Evolutionary conservation across 2,797 vertebrate genomes (phyloP), one percentile per base, ranked within the genome.

Genomic region (Propithecus deckenii): DNA sequence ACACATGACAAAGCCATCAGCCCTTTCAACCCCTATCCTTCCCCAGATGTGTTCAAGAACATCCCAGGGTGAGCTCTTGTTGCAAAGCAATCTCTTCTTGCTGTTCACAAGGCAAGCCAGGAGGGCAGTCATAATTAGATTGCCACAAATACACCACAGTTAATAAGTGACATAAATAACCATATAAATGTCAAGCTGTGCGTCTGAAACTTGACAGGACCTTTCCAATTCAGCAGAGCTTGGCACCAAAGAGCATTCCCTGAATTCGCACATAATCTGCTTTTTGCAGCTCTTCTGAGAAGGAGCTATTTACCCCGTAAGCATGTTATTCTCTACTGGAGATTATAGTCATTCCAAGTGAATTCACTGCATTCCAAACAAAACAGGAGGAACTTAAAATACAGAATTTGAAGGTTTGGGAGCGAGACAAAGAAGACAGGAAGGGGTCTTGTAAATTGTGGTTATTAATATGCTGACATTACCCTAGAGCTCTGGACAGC

Each of bases 361-460:
- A 98, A 98, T 97, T 98, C 98, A 97, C 71, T 97, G 71, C 98
- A 98, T 98, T 98, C 98, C 98, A 98, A 89, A 59, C 78, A 97
- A 98, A 98, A 96, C 96, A 98, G 91, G 93, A 94, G 97, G 94
- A 97, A 96, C 91, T 95, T 92, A 96, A 97, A 98, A 97, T 83
- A 97, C 96, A 97, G 96, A 86, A 94, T 97, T 86, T 67, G 92
- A 97, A 96, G 38, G 85, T 93, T 97, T 61, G 86, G 94, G 50
- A 48, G 91, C 81, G 93, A 97, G 97, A 96, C 72, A 87, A 92
- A 93, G 78, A 94, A 90, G 57, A 96, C 69, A 91, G 32, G 97
- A 91, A 94, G 80, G 93, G 86, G 89, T 84, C 88, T 32, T 98
- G 93, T 97, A 95, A 97, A 98, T 80, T 98, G 98, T 7, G 93